phyloP scores from a whole-genome alignment of 2,113 vertebrate genomes.

The Chaetura pelagica region DNA sequence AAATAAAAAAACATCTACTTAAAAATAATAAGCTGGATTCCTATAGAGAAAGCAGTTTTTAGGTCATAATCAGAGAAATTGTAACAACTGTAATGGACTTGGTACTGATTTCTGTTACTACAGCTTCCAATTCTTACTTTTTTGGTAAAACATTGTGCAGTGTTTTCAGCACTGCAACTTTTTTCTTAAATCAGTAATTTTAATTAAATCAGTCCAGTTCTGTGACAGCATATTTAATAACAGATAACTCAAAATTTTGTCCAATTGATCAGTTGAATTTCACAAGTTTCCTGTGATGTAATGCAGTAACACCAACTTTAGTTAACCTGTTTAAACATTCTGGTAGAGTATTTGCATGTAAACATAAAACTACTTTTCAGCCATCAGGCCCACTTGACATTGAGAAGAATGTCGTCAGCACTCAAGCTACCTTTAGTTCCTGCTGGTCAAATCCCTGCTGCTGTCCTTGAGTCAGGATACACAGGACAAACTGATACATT shows the following conservation, averaged over 20 bases:
- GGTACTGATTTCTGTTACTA: not conserved
- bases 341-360: not conserved
- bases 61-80: not conserved
- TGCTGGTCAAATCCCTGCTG: not conserved
- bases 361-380: not conserved
- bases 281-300: not conserved
- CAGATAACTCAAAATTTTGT: not conserved
- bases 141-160: not conserved
- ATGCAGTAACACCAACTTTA: not conserved
- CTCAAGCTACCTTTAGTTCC: not conserved
- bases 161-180: not conserved
- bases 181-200: not conserved
- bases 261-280: not conserved
- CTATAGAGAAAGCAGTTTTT: not conserved
- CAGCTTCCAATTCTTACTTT: not conserved
- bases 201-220: not conserved
- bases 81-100: not conserved
- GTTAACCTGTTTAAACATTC: not conserved
- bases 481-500: not conserved
- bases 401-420: not conserved
- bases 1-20: slow-evolving; percentile 24
- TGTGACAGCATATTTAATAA: not conserved
- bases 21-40: slow-evolving; percentile 10
- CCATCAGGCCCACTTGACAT: not conserved
- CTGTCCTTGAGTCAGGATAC: not conserved